Evolutionary conservation across 2,797 vertebrate genomes (phyloP).

Genomic region (Dryobates pubescens): DNA sequence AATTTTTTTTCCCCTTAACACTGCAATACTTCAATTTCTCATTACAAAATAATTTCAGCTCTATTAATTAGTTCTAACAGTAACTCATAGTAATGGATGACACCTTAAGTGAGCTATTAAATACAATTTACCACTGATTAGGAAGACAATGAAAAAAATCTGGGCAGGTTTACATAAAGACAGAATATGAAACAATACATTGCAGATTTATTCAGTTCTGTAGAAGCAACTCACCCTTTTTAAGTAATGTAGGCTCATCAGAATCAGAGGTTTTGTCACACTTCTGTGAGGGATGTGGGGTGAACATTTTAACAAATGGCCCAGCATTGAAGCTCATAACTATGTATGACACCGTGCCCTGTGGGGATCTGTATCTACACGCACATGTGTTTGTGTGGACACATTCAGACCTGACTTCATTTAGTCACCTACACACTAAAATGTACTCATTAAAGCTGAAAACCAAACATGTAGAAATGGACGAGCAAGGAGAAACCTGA

Average conservation of each 20-base stretch:
- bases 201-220: neutral
- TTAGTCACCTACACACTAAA: neutral
- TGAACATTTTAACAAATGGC: neutral
- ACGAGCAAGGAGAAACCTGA: neutral
- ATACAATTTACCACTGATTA: constrained; percentile 65
- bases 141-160: constrained; percentile 65
- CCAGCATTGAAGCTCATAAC: neutral
- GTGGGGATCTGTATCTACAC: neutral
- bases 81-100: constrained; percentile 74
- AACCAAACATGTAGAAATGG: neutral
- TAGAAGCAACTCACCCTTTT: neutral
- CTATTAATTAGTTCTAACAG: constrained; percentile 73
- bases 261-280: neutral
- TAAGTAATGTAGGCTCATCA: neutral
- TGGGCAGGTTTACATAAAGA: constrained; percentile 62
- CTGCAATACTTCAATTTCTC: constrained; percentile 66
- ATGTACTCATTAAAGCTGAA: neutral
- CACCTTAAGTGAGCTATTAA: constrained; percentile 74
- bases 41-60: constrained; percentile 63
- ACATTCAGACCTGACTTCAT: neutral
- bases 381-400: neutral
- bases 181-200: constrained; percentile 56
- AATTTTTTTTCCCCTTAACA: constrained; percentile 67
- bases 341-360: neutral
- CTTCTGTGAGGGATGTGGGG: neutral